Base-by-base conservation (phyloP, 2,797 vertebrate genomes). In the Coregonus ussuriensis region DNA sequence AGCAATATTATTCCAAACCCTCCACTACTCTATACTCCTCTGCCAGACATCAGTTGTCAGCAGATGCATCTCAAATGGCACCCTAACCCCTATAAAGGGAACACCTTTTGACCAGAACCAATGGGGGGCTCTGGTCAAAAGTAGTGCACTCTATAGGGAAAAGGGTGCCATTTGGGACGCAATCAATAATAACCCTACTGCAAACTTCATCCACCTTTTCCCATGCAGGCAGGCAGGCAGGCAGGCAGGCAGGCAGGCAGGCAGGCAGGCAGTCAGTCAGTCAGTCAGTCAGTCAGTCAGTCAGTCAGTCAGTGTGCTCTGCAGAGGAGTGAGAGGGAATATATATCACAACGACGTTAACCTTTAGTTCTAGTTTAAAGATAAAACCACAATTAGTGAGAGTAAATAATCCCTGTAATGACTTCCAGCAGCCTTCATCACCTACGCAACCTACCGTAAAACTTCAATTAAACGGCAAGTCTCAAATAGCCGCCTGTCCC, bases 331-430 rank as follows among this genome's bases (percentile, higher is more conserved):
- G 85, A 90, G 85, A 78, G 87, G 91, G 92, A 93, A 93, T 89
- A 93, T 88, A 92, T 82, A 92, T 86, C 85, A 77, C 88, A 85
- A 90, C 88, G 89, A 92, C 91, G 91, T 94, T 94, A 94, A 95
- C 94, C 93, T 94, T 94, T 93, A 92, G 84, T 88, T 88, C 87
- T 87, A 88, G 87, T 89, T 87, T 89, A 91, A 92, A 93, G 88
- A 93, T 89, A 85, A 86, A 93, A 89, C 89, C 92, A 92, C 92
- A 93, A 94, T 95, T 94, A 94, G 93, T 90, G 89, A 90, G 90
- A 93, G 91, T 93, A 95, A 95, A 95, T 94, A 94, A 94, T 93
- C 93, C 93, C 93, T 94, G 92, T 94, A 93, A 94, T 94, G 93
- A 93, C 91, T 91, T 89, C 84, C 85, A 90, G 89, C 90, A 87